phyloP scores from a whole-genome alignment of 2,797 vertebrate genomes.

The Thamnophis elegans region DNA sequence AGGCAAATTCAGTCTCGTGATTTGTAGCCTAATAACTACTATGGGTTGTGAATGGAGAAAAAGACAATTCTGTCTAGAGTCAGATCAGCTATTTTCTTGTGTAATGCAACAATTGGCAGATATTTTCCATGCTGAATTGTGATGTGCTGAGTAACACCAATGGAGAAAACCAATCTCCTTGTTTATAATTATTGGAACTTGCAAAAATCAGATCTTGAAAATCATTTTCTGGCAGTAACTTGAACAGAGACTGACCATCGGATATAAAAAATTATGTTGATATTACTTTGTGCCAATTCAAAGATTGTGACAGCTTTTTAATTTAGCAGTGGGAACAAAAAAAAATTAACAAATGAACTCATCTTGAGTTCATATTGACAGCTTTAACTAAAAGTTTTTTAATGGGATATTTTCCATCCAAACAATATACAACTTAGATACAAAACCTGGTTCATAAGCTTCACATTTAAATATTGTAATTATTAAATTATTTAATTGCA shows the following conservation, averaged over 20 bases:
- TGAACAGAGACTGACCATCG: neutral
- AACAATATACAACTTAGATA: neutral
- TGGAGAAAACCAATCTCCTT: neutral
- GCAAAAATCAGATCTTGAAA: neutral
- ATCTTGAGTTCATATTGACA: neutral
- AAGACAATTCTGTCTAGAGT: neutral
- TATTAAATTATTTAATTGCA: too few relatives aligned
- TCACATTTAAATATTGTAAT: neutral
- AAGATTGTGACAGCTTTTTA: neutral
- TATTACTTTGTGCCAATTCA: neutral
- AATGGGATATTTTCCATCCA: neutral
- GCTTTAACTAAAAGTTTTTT: neutral
- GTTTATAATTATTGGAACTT: neutral
- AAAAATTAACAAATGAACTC: neutral
- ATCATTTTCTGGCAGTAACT: neutral
- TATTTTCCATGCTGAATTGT: neutral
- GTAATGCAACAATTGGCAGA: neutral
- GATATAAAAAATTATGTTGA: neutral
- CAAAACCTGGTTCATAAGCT: neutral
- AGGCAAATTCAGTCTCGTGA: too few relatives aligned
- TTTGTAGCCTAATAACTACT: too few relatives aligned
- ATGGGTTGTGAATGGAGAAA: neutral
- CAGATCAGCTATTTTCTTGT: neutral
- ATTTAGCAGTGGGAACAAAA: neutral
- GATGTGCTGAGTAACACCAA: neutral